Evolutionary conservation across 2,888 invertebrate genomes (phyloP).

Genomic region (Cynaeus angustus): DNA sequence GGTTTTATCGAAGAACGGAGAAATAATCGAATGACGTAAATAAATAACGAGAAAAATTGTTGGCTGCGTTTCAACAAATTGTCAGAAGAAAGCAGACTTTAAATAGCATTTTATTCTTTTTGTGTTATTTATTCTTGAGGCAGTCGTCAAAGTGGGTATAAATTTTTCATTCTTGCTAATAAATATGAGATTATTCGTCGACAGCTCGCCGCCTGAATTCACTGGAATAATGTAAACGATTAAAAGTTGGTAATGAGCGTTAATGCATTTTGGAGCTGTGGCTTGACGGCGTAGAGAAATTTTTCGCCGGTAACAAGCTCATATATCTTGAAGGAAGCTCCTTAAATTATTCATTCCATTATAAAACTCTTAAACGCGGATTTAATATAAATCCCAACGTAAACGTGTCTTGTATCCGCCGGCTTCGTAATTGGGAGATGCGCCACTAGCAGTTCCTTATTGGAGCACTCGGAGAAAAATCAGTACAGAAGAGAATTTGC

Average conservation of each 20-base stretch:
- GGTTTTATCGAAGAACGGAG: constrained; percentile 16
- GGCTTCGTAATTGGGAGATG: constrained; percentile 55
- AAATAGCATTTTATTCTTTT: too few relatives aligned
- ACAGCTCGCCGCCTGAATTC: background rate
- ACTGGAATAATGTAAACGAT: constrained; percentile 29
- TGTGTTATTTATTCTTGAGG: too few relatives aligned
- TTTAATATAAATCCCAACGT: constrained; percentile 65
- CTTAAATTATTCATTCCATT: constrained; percentile 70
- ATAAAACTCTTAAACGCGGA: constrained; percentile 69
- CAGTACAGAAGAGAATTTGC: constrained; percentile 42
- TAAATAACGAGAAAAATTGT: background rate
- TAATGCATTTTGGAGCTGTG: constrained; percentile 29
- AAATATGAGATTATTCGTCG: constrained; percentile 1
- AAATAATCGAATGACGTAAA: background rate
- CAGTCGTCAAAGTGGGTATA: too few relatives aligned
- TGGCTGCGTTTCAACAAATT: too few relatives aligned
- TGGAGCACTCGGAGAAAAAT: constrained; percentile 48
- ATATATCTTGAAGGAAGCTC: constrained; percentile 63
- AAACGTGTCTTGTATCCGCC: constrained; percentile 62
- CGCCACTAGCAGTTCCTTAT: constrained; percentile 49
- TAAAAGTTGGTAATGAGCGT: constrained; percentile 40
- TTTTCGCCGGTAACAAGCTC: constrained; percentile 55
- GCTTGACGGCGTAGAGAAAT: constrained; percentile 26
- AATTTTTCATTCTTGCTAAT: too few relatives aligned
- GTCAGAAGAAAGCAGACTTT: too few relatives aligned